phyloP scores from a whole-genome alignment of 2,797 vertebrate genomes.

The Acropternis orthonyx region DNA sequence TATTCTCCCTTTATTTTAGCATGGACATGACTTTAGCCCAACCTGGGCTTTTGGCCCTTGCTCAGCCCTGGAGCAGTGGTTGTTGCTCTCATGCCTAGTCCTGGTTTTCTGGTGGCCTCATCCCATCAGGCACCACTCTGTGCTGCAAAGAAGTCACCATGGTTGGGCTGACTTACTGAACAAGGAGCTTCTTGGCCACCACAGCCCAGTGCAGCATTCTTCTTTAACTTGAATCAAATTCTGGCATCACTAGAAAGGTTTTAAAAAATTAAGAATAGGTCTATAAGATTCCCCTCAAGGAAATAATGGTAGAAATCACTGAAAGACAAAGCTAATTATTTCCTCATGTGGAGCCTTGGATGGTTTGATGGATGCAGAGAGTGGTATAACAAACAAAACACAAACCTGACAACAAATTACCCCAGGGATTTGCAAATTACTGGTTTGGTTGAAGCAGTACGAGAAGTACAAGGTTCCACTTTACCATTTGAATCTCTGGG shows the following conservation, averaged over 20 bases:
- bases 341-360: background rate
- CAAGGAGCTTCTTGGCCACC: background rate
- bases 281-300: background rate
- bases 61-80: background rate
- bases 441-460: background rate
- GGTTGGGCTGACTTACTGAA: background rate
- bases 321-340: background rate
- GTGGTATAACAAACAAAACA: background rate
- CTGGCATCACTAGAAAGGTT: background rate
- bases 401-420: background rate
- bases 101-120: background rate
- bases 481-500: background rate
- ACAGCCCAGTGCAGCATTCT: background rate
- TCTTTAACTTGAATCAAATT: background rate
- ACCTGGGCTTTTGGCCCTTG: background rate
- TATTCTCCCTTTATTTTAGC: rapidly evolving
- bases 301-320: background rate
- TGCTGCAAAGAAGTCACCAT: rapidly evolving
- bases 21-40: background rate
- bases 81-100: rapidly evolving
- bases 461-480: background rate
- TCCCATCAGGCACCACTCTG: rapidly evolving
- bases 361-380: background rate
- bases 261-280: background rate
- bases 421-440: rapidly evolving